These are phyloP conservation scores for Channa maculata DNA, from an alignment of 2,113 vertebrate species.

Conservation along the genomic window DNA sequence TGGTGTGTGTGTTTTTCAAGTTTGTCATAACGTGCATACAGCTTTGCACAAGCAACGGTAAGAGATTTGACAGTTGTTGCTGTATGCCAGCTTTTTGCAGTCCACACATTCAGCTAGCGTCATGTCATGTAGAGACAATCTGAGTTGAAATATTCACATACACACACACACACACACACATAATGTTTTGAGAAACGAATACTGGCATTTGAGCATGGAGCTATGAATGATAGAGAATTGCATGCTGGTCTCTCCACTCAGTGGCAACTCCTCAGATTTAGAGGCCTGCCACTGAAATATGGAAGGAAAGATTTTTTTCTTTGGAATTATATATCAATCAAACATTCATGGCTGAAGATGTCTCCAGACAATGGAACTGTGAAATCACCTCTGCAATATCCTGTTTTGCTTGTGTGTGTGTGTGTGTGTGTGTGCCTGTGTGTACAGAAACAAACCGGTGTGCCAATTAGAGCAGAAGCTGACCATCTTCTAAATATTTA, in stretches of 20 bases:
- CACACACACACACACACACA: conserved; percentile 7
- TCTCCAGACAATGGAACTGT: conserved; percentile 69
- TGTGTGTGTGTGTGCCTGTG: conserved; percentile 27
- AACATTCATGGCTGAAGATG: conserved; percentile 71
- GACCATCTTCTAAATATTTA: conserved; percentile 74
- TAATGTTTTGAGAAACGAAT: conserved; percentile 42
- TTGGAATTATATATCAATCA: conserved; percentile 72
- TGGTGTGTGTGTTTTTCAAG: neutral
- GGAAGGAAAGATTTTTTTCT: conserved; percentile 61
- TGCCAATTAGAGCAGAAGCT: conserved; percentile 80
- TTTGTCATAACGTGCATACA: neutral
- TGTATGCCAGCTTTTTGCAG: conserved; percentile 38
- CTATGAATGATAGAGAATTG: conserved; percentile 77
- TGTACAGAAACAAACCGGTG: conserved; percentile 34
- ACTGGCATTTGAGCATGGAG: conserved; percentile 49
- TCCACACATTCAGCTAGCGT: conserved; percentile 35
- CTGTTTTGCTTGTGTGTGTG: neutral
- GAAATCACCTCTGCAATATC: conserved; percentile 47
- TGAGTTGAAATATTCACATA: conserved; percentile 20
- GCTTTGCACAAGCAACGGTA: conserved; percentile 3
- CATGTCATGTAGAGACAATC: conserved; percentile 42
- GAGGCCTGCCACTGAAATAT: conserved; percentile 72
- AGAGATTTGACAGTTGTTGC: conserved; percentile 38
- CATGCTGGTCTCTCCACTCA: conserved; percentile 56
- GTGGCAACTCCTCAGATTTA: conserved; percentile 43